phyloP scores from a whole-genome alignment of 1,140 invertebrate genomes.

The Drosophila kanapiae region DNA sequence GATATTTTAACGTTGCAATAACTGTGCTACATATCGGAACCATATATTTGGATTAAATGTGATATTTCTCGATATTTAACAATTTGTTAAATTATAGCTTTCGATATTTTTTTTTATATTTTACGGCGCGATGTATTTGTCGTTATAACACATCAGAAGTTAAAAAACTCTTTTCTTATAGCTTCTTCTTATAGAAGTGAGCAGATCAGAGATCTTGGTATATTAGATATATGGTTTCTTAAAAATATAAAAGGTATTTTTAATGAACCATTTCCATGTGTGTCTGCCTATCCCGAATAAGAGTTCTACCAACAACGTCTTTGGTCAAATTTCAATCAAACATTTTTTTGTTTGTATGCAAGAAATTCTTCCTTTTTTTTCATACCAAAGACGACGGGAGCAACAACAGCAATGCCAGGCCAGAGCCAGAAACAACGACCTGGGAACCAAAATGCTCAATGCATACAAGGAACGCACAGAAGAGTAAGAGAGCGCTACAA shows the following conservation, averaged over 20 bases:
- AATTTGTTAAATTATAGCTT: no score
- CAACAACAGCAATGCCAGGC: background rate
- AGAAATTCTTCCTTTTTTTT: conserved; percentile 73
- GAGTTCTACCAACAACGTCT: conserved; percentile 20
- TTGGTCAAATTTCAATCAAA: conserved; percentile 28
- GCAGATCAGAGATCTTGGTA: background rate
- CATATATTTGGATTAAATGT: no score
- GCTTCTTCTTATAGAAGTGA: background rate
- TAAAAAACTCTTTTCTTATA: background rate
- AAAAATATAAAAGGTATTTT: background rate
- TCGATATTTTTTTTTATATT: no score
- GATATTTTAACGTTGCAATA: no score
- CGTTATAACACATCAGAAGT: no score
- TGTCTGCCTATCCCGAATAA: conserved; percentile 3
- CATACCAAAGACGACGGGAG: conserved; percentile 54
- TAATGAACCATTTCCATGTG: background rate
- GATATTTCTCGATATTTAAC: no score
- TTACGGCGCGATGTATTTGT: no score
- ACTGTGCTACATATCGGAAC: no score
- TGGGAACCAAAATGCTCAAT: conserved; percentile 75
- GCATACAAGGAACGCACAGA: conserved; percentile 65
- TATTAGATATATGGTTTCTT: background rate
- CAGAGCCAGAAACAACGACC: conserved; percentile 21
- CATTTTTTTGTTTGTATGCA: conserved; percentile 76
- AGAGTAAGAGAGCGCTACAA: conserved; percentile 60